phyloP scores from a whole-genome alignment of 23 tunicate genomes.

The Botrylloides violaceus region DNA sequence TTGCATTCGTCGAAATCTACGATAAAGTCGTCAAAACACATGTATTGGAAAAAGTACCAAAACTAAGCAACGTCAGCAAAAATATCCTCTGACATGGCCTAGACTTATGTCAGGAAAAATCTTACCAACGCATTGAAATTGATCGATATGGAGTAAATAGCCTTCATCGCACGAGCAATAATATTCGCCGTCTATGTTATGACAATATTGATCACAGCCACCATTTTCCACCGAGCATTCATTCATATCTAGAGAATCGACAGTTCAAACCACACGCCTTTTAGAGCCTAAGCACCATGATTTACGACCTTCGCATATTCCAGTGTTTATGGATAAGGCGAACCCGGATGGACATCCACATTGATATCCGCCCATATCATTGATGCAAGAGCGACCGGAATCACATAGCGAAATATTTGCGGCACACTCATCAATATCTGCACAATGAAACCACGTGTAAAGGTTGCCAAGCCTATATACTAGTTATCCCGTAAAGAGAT shows the following conservation, averaged over 20 bases:
- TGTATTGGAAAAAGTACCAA: background rate
- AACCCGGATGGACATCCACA: conserved; percentile 50
- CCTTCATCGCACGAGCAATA: conserved; percentile 18
- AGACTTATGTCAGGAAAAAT: too few relatives aligned
- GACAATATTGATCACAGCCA: conserved; percentile 61
- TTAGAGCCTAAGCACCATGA: too few relatives aligned
- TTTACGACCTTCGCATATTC: background rate
- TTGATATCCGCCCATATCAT: conserved; percentile 34
- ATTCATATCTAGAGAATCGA: conserved; percentile 44
- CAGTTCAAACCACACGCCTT: too few relatives aligned
- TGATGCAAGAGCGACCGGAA: conserved; percentile 31
- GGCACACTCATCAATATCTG: conserved; percentile 66
- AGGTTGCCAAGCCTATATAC: too few relatives aligned
- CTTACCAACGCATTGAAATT: conserved; percentile 45
- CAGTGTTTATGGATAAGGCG: background rate
- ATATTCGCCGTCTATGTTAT: conserved; percentile 19
- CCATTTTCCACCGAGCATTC: conserved; percentile 62
- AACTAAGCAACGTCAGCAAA: background rate
- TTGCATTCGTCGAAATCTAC: conserved; percentile 73
- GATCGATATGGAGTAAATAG: conserved; percentile 56
- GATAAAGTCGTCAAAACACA: conserved; percentile 1
- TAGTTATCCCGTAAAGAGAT: too few relatives aligned
- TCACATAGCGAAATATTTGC: conserved; percentile 28
- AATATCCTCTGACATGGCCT: too few relatives aligned
- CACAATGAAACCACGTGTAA: too few relatives aligned